These are phyloP conservation scores for Peromyscus polionotus DNA, from an alignment of 2,113 vertebrate genomes.

Conservation along the genomic window DNA sequence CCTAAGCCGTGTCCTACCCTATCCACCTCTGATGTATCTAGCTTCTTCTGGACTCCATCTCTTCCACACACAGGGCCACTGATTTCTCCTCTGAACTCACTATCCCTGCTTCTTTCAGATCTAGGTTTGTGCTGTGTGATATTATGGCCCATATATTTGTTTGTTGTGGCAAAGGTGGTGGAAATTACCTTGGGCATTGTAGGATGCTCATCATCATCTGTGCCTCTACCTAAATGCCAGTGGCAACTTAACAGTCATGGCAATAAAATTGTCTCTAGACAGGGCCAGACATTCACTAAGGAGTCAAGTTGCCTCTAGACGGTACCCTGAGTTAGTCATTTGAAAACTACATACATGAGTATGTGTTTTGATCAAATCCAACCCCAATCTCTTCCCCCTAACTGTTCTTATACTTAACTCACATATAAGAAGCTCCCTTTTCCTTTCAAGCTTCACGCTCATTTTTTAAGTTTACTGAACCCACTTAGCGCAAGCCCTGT, in stretches of 20 bases:
- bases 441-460: background rate
- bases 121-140: background rate
- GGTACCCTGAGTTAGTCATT: background rate
- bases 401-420: background rate
- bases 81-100: background rate
- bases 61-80: accelerated
- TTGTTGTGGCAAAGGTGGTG: background rate
- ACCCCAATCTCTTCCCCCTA: background rate
- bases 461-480: background rate
- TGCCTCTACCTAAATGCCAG: background rate
- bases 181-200: accelerated
- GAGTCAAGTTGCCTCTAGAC: background rate
- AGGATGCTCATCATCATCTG: accelerated
- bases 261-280: background rate
- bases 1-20: background rate
- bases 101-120: background rate
- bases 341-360: background rate
- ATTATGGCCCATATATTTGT: background rate
- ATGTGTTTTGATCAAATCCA: too few relatives aligned
- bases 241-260: too few relatives aligned
- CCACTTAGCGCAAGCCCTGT: too few relatives aligned
- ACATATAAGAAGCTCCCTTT: background rate
- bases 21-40: background rate
- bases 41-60: background rate
- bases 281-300: too few relatives aligned